These are phyloP conservation scores for Aleiodes sp. DNA, from an alignment of 1,140 invertebrate genomes.

Conservation along the genomic window DNA sequence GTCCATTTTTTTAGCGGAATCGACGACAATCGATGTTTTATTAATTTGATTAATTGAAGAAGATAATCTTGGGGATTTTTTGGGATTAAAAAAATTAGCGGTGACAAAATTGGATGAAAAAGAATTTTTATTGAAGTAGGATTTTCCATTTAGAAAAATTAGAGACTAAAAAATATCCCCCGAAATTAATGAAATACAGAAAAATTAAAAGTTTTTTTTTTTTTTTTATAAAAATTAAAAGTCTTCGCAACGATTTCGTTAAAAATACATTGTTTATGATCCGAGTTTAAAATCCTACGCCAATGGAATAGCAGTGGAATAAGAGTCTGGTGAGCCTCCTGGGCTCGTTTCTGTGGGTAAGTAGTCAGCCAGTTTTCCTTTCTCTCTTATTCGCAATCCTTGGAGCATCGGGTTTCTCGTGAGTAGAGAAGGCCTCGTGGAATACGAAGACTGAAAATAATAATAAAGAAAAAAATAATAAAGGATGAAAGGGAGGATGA, in stretches of 20 bases:
- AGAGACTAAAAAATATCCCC: no score
- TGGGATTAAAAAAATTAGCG: neutral
- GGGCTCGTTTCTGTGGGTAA: neutral
- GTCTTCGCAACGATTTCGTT: no score
- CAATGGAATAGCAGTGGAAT: slow-evolving; percentile 10
- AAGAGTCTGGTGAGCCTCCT: slow-evolving; percentile 2
- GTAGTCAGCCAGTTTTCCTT: slow-evolving; percentile 42
- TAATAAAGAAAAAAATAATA: slow-evolving; percentile 32
- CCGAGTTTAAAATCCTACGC: neutral
- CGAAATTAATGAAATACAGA: no score
- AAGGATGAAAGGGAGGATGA: slow-evolving; percentile 38
- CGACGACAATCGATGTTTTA: neutral
- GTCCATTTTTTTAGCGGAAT: neutral
- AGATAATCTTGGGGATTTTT: neutral
- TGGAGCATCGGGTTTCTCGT: slow-evolving; percentile 26
- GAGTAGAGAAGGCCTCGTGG: neutral
- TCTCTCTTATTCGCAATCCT: slow-evolving; percentile 34
- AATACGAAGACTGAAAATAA: neutral
- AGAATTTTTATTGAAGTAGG: no score
- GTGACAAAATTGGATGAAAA: neutral
- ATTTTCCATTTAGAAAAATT: no score
- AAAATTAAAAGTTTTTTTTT: no score
- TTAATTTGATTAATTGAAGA: neutral
- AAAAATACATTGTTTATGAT: neutral
- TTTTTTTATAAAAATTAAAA: no score